These are phyloP conservation scores for Prionailurus viverrinus DNA, from an alignment of 2,113 vertebrate species.

Conservation along the genomic window DNA sequence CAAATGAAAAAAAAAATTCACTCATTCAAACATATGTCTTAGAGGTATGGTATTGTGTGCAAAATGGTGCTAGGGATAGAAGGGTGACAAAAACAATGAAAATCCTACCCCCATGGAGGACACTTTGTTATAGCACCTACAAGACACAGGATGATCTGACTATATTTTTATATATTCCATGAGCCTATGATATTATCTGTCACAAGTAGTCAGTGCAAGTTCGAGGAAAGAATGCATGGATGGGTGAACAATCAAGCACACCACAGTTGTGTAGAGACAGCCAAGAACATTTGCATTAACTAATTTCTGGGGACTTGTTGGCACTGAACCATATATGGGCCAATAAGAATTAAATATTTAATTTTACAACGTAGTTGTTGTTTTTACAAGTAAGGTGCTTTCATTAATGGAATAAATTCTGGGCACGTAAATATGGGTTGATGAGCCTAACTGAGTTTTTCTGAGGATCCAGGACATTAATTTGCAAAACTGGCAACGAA, in stretches of 20 bases:
- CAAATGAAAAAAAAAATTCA: neutral
- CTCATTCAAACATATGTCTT: neutral
- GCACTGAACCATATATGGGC: neutral
- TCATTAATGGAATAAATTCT: neutral
- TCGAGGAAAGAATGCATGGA: neutral
- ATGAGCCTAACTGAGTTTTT: neutral
- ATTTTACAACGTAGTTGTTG: neutral
- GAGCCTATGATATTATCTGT: neutral
- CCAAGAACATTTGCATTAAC: neutral
- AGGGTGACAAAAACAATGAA: neutral
- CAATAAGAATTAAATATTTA: conserved; percentile 38
- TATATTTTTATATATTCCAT: neutral
- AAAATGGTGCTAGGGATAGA: neutral
- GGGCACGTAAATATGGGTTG: neutral
- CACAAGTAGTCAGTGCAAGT: neutral
- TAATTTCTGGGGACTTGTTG: neutral
- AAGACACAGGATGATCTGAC: neutral
- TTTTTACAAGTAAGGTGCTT: neutral
- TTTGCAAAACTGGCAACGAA: neutral
- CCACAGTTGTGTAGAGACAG: neutral
- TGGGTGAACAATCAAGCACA: neutral
- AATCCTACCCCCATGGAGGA: neutral
- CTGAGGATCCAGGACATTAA: conserved; percentile 17
- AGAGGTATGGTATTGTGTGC: neutral
- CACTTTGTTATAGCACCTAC: neutral